Evolutionary conservation across 2,113 vertebrate genomes (phyloP).

Genomic region (Isurus oxyrinchus): DNA sequence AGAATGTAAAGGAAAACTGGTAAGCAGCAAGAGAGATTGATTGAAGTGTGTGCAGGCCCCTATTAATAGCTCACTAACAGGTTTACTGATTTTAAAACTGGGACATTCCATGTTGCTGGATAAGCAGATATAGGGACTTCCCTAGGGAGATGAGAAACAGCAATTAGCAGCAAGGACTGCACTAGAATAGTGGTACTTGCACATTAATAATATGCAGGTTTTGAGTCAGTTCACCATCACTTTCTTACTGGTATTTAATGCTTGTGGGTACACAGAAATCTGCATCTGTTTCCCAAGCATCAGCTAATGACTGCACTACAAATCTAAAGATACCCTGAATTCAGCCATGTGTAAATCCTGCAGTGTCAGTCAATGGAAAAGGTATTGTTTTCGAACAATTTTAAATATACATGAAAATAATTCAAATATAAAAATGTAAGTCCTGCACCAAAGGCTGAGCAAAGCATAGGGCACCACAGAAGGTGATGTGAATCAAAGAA

Average conservation of each 20-base stretch:
- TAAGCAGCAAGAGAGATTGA: neutral
- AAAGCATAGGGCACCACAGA: neutral
- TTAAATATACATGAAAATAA: neutral
- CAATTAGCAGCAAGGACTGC: neutral
- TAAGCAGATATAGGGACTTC: neutral
- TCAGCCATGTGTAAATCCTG: neutral
- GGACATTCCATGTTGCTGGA: neutral
- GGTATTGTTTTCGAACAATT: neutral
- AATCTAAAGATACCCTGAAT: neutral
- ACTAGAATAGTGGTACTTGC: neutral
- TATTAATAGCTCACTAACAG: conserved; percentile 8
- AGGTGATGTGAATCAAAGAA: neutral
- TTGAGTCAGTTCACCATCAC: neutral
- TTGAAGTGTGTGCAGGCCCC: neutral
- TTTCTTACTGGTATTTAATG: neutral
- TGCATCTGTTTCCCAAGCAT: neutral
- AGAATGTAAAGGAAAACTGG: neutral
- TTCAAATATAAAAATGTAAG: neutral
- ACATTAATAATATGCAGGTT: neutral
- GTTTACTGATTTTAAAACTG: conserved; percentile 1
- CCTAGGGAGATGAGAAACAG: neutral
- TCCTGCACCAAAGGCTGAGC: neutral
- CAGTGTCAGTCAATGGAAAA: neutral
- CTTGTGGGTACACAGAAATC: neutral
- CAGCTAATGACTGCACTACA: neutral